Base-by-base conservation (phyloP, 2,797 vertebrate genomes). In the Rhyacichthys aspro region DNA sequence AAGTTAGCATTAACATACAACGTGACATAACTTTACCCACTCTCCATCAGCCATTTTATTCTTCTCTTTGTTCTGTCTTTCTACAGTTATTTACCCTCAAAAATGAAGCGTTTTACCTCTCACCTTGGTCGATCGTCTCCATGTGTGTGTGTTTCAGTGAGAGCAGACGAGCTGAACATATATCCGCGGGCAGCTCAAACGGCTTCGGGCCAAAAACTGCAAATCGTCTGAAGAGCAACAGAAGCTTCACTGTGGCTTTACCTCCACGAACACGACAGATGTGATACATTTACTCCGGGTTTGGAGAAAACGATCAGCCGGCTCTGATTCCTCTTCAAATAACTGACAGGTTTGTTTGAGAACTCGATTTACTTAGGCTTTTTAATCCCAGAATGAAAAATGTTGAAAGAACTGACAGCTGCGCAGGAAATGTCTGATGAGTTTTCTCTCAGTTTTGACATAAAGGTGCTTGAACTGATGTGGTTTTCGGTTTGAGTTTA, bases 191-290 rank as follows among this genome's bases (percentile, higher is more conserved):
- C 54, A 8, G 3, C n/a, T 8, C 19, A 33, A 34, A 56, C 39
- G 39, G 54, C 54, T 43, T 16, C 19, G 16, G 54, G 54, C 54
- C 54, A 56, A 43, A 28, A 56, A 15, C 11, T 7, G 19, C n/a
- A 9, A 9, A n/a, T 9, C 2, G 18, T 28, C 9, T 55, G 38
- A 42, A 55, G 38, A 11, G 52, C 48, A 28, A 55, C 38, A 42
- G 54, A 56, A 37, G 16, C 15, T 34, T 14, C 11, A 3, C 15
- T 1, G 8, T 50, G 34, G 32, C 17, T 39, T 17, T 5, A 3
- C 34, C 34, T 39, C 36, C 6, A 18, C 34, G 8, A 17, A 12
- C 11, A 9, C 17, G 36, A 19, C 49, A 53, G 17, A 39, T 39
- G 49, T 53, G 36, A 9, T 18, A 7, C 17, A 36, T 39, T 17